Evolutionary conservation across 1,140 invertebrate species (phyloP).

Genomic region (Lysiphlebus fabarum): DNA sequence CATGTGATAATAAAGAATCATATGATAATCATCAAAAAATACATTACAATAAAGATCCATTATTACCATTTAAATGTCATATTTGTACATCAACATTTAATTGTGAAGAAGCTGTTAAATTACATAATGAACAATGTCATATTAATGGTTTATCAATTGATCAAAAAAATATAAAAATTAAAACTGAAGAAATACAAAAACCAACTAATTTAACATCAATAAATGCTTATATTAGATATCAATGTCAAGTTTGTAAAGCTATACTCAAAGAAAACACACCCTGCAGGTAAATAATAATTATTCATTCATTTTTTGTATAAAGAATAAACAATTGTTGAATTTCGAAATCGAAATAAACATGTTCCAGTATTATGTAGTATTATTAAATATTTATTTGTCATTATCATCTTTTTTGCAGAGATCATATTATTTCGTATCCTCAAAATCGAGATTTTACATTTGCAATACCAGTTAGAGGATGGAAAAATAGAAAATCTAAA

Average conservation of each 20-base stretch:
- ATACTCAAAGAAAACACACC: conserved; percentile 35
- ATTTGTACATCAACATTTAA: conserved; percentile 39
- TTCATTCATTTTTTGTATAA: background rate
- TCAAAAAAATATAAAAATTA: conserved; percentile 17
- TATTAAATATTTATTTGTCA: too few species aligned
- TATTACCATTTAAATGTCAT: conserved; percentile 42
- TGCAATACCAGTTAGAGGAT: conserved; percentile 30
- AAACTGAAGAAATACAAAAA: conserved; percentile 5
- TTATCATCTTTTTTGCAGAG: too few species aligned
- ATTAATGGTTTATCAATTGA: background rate
- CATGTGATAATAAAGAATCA: conserved; percentile 32
- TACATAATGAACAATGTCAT: conserved; percentile 27
- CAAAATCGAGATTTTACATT: conserved; percentile 39
- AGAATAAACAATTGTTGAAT: background rate
- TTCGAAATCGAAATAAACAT: too few species aligned
- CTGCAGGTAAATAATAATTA: conserved; percentile 32
- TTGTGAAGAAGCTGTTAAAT: conserved; percentile 32
- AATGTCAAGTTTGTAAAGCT: conserved; percentile 33
- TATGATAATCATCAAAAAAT: conserved; percentile 37
- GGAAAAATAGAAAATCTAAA: conserved; percentile 36
- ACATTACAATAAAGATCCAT: conserved; percentile 37
- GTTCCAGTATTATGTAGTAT: too few species aligned
- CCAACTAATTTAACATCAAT: background rate
- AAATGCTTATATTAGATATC: conserved; percentile 19
- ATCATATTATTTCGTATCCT: conserved; percentile 26